Evolutionary conservation across 2,888 invertebrate species (phyloP).

Genomic region (Plagiodera versicolora): DNA sequence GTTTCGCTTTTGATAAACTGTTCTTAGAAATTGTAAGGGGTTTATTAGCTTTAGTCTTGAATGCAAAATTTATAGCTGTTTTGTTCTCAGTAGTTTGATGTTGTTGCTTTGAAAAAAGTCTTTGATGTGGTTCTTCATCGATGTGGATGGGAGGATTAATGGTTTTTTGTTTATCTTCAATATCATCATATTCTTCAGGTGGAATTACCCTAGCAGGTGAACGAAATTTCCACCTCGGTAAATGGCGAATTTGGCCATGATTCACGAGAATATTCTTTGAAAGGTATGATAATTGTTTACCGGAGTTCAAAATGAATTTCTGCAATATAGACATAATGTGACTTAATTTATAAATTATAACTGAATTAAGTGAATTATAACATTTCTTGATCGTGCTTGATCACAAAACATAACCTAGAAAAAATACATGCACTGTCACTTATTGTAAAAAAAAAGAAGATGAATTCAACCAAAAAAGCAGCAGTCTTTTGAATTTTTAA

Average conservation of each 20-base stretch:
- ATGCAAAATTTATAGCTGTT: not conserved
- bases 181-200: conserved; percentile 53
- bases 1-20: not conserved
- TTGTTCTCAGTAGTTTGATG: not conserved
- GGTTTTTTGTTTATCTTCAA: conserved; percentile 40
- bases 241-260: conserved; percentile 29
- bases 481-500: not conserved
- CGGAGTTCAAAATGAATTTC: not conserved
- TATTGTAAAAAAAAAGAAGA: no score
- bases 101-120: conserved; percentile 13
- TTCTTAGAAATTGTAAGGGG: conserved; percentile 28
- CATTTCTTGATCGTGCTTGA: no score
- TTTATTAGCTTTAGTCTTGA: conserved; percentile 12
- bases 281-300: not conserved
- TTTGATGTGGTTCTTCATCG: conserved; percentile 21
- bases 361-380: no score
- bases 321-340: not conserved
- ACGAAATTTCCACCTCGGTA: conserved; percentile 59
- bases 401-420: no score
- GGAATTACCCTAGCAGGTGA: conserved; percentile 58
- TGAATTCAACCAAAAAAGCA: no score
- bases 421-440: no score
- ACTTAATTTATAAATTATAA: no score
- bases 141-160: conserved; percentile 26
- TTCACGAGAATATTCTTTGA: not conserved